Evolutionary conservation across 2,888 invertebrate genomes (phyloP).

Genomic region (Hetaerina titia): DNA sequence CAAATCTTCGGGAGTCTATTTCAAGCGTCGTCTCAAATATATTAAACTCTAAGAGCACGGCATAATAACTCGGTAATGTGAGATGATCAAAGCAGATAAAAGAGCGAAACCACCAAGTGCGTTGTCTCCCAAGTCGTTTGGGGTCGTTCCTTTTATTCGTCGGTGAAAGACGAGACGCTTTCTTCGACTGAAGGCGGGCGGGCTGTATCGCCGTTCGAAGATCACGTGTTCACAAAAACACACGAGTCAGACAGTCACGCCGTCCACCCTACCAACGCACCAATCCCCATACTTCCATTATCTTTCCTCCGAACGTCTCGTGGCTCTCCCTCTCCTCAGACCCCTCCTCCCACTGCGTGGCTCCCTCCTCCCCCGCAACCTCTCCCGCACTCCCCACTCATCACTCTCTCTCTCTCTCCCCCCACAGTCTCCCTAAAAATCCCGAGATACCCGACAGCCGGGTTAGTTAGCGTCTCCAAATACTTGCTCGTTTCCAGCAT

Average conservation of each 20-base stretch:
- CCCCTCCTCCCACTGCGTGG: background rate
- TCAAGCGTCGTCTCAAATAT: background rate
- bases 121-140: conserved; percentile 18
- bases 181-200: background rate
- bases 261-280: background rate
- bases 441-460: conserved; percentile 28
- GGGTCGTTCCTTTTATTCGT: conserved; percentile 22
- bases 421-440: background rate
- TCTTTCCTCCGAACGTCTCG: background rate
- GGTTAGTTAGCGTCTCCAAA: conserved; percentile 27
- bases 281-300: background rate
- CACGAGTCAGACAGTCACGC: background rate
- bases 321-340: background rate
- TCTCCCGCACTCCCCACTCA: background rate
- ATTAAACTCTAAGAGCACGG: background rate
- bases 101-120: conserved; percentile 9
- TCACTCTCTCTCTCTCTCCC: background rate
- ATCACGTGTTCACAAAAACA: conserved; percentile 32
- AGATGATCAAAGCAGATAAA: conserved; percentile 39
- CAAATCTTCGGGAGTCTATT: background rate
- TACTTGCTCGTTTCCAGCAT: conserved; percentile 20
- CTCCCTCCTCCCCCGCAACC: background rate
- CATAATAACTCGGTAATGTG: conserved; percentile 50
- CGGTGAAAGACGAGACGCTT: conserved; percentile 55
- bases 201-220: conserved; percentile 33